A percentile compares a stretch with the other conserved stretches of the same genome.
phyloP scores from a whole-genome alignment of 2,113 vertebrate genomes.

The Mastomys natalensis region DNA sequence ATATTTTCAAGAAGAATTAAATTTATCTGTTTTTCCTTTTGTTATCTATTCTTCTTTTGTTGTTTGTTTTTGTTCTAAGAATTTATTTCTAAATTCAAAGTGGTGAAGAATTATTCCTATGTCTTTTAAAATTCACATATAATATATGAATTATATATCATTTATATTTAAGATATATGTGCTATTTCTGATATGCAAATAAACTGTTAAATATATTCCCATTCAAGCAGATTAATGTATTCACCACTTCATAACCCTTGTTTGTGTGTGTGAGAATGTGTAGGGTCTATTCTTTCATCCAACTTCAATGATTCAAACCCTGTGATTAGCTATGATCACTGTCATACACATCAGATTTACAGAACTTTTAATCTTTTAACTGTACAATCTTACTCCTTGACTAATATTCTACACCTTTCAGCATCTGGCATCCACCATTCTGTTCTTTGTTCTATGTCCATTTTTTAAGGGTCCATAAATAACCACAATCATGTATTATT shows the following conservation, averaged over 20 bases:
- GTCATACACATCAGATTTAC: neutral
- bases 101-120: neutral
- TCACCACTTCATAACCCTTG: neutral
- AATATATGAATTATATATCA: neutral
- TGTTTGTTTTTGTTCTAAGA: neutral
- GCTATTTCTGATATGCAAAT: neutral
- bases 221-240: neutral
- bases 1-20: neutral
- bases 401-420: neutral
- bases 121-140: neutral
- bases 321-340: neutral
- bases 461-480: neutral
- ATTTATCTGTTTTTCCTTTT: neutral
- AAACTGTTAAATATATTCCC: neutral
- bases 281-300: neutral
- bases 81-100: neutral
- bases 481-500: neutral
- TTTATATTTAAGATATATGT: neutral
- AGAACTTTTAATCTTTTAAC: neutral
- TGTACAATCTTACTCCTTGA: neutral
- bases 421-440: neutral
- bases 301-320: neutral
- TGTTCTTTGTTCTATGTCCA: neutral
- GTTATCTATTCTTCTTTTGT: neutral
- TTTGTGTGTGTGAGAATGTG: neutral